Evolutionary conservation across 1,140 invertebrate genomes (phyloP), one percentile per base, ranked within the genome.

Genomic region (Drosophila bifasciata): DNA sequence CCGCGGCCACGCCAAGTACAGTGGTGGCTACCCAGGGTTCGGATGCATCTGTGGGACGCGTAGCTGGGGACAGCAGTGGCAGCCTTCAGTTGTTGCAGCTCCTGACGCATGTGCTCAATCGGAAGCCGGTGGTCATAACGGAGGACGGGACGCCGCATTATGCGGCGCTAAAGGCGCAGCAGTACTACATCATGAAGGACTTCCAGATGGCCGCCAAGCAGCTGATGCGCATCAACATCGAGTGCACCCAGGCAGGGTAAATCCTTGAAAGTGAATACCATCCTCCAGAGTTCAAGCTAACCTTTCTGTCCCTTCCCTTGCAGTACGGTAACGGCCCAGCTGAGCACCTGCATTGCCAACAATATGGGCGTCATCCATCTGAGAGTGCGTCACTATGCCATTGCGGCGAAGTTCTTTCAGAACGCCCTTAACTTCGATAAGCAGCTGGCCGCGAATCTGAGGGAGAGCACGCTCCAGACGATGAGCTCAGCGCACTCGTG

Each of bases 341-440:
- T 94, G 11, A 92, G 93, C 45, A 94, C 97, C 44, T 94, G 96
- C 76, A 96, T 96, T 74, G 96, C 97, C 86, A 99, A 98, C 90
- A 98, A 99, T 90, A 94, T 98, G 76, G 97, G 96, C 36, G 95
- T 97, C 63, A 94, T 98, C 64, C 95, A 98, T 93, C 94, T 97
- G 83, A 95, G 96, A 21, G 94, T 98, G 80, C 95, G 95, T 5
- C 98, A 98, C 92, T 96, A 96, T 64, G 95, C 96, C 89, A 93
- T 98, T 36, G 97, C 97, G 1, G 94, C 94, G 40, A 96, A 96
- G 83, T 97, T 97, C 92, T 95, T 98, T 78, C 95, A 96, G 81
- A 95, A 96, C 92, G 97, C 97, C 43, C 90, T 98, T 6, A 94
- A 95, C 69, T 96, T 97, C 91, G 97, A 97, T 91, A 94, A 95